Percentiles rank a stretch among this genome's conserved stretches.
phyloP scores from a whole-genome alignment of 2,113 vertebrate genomes.

The Gymnobelideus leadbeateri region DNA sequence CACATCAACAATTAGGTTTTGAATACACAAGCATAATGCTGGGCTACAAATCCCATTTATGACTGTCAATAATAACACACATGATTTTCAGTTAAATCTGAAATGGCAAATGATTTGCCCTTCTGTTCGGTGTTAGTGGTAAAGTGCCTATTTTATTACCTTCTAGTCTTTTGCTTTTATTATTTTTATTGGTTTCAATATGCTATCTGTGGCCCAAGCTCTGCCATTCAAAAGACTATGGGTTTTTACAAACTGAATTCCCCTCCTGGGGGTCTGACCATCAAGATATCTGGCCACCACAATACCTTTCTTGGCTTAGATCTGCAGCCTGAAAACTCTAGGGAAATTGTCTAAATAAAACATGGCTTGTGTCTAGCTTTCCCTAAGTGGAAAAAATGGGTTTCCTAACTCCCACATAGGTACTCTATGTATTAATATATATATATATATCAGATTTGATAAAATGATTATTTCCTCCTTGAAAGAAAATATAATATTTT shows the following conservation, averaged over 20 bases:
- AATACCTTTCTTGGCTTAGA: neutral
- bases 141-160: neutral
- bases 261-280: neutral
- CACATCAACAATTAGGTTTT: constrained; percentile 39
- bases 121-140: neutral
- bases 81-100: constrained; percentile 34
- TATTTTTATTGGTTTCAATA: constrained; percentile 7
- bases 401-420: neutral
- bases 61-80: constrained; percentile 9
- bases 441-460: constrained; percentile 12
- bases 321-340: neutral
- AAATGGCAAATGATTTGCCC: neutral
- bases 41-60: constrained; percentile 4
- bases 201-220: neutral
- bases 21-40: constrained; percentile 23
- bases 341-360: neutral
- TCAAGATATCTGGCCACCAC: too few species aligned
- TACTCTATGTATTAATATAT: neutral
- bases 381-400: neutral
- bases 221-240: neutral
- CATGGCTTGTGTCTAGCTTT: neutral
- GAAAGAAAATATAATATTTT: neutral
- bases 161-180: constrained; percentile 34
- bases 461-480: neutral
- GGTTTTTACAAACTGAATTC: neutral